Percentiles rank a stretch among this genome's conserved stretches.
Evolutionary conservation across 2,113 vertebrate species (phyloP).

Genomic region (Haemorhous mexicanus): DNA sequence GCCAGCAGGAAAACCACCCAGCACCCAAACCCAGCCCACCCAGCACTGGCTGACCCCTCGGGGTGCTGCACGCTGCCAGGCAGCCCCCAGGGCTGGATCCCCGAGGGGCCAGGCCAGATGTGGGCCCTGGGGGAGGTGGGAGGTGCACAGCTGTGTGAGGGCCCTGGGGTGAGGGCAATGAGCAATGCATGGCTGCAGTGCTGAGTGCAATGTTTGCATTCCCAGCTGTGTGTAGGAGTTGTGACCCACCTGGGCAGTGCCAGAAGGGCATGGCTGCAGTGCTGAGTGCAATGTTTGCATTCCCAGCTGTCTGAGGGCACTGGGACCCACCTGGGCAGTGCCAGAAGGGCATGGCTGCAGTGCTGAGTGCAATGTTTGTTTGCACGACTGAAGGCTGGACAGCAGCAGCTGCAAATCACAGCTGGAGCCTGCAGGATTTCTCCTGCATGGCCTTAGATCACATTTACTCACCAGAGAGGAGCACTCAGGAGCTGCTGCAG

Average conservation of each 20-base stretch:
- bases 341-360: accelerated
- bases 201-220: no score
- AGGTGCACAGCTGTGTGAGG: accelerated
- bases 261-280: no score
- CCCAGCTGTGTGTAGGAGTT: no score
- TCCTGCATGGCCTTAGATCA: neutral
- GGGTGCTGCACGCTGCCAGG: no score
- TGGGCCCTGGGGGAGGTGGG: accelerated
- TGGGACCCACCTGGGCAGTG: neutral
- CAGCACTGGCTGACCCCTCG: neutral
- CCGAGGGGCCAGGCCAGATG: accelerated
- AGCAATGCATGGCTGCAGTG: no score
- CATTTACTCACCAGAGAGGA: accelerated
- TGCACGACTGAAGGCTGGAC: accelerated
- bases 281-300: no score
- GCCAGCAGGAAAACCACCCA: accelerated
- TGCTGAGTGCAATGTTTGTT: no score
- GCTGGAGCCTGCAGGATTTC: neutral
- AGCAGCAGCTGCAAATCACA: neutral
- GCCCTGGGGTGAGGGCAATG: no score
- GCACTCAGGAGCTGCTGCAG: neutral
- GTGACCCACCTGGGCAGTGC: no score
- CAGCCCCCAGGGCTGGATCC: neutral
- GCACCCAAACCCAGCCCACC: neutral
- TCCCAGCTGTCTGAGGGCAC: no score